phyloP scores from a whole-genome alignment of 2,888 invertebrate species.

The Hirtodrosophila histrioides region DNA sequence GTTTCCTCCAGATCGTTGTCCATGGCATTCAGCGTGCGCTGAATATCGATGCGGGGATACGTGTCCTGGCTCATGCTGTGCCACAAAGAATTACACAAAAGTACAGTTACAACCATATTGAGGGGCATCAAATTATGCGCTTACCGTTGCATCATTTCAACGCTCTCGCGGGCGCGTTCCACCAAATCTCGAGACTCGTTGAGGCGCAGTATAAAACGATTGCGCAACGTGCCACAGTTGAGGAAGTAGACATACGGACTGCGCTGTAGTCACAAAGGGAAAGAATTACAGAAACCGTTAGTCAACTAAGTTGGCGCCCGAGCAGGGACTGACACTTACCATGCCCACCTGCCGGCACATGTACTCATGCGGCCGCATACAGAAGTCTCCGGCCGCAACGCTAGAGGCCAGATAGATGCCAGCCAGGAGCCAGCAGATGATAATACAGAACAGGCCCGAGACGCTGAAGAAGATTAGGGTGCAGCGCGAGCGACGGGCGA shows the following conservation, averaged over 20 bases:
- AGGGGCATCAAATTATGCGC: conserved; percentile 12
- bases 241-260: conserved; percentile 84
- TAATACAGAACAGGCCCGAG: conserved; percentile 87
- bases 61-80: conserved; percentile 84
- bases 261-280: conserved; percentile 67
- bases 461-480: conserved; percentile 95
- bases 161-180: conserved; percentile 84
- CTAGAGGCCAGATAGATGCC: conserved; percentile 93
- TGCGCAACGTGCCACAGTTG: conserved; percentile 84
- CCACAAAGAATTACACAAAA: background rate
- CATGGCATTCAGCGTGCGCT: conserved; percentile 81
- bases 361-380: conserved; percentile 90
- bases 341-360: conserved; percentile 84
- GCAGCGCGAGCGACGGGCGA: conserved; percentile 88
- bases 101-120: background rate
- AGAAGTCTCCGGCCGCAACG: conserved; percentile 93
- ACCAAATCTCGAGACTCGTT: conserved; percentile 84
- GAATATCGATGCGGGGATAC: conserved; percentile 83
- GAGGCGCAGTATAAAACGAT: conserved; percentile 84
- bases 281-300: background rate
- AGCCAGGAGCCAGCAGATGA: conserved; percentile 92
- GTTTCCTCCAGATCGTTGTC: conserved; percentile 83
- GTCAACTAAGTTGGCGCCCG: too few relatives aligned
- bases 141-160: conserved; percentile 82
- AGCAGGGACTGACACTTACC: conserved; percentile 70